Conservation (phyloP, 2,113 vertebrate genomes). For the Bufo gargarizans region DNA sequence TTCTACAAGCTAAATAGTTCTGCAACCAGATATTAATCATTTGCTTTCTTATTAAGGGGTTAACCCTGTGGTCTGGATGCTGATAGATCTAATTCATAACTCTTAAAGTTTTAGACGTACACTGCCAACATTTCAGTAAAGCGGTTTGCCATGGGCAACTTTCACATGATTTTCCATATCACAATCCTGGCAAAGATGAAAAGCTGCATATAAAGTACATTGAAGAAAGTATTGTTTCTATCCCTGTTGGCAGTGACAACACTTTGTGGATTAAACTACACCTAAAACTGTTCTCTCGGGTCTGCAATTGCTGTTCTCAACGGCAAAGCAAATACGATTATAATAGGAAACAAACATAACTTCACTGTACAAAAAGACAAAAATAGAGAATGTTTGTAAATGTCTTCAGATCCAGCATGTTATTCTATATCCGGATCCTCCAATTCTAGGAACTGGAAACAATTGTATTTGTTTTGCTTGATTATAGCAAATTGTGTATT, state of each 20-base stretch:
- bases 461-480: neutral
- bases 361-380: neutral
- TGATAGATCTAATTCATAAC: neutral
- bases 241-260: slow-evolving; percentile 5
- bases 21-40: neutral
- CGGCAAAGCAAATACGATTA: slow-evolving; percentile 9
- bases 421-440: neutral
- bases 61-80: neutral
- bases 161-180: slow-evolving; percentile 15
- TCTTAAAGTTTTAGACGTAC: neutral
- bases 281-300: neutral
- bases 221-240: slow-evolving; percentile 18
- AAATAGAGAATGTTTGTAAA: neutral
- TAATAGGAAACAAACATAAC: slow-evolving; percentile 11
- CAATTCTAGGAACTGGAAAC: neutral
- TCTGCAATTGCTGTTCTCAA: neutral
- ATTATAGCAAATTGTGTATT: slow-evolving; percentile 16
- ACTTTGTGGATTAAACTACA: neutral
- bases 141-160: neutral
- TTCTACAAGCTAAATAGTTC: neutral
- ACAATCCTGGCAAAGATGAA: slow-evolving; percentile 17
- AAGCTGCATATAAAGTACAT: slow-evolving; percentile 10
- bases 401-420: neutral
- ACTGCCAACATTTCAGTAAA: neutral
- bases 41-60: neutral